Conservation (phyloP, 1,140 invertebrate genomes). For the Drosophila sp. region DNA sequence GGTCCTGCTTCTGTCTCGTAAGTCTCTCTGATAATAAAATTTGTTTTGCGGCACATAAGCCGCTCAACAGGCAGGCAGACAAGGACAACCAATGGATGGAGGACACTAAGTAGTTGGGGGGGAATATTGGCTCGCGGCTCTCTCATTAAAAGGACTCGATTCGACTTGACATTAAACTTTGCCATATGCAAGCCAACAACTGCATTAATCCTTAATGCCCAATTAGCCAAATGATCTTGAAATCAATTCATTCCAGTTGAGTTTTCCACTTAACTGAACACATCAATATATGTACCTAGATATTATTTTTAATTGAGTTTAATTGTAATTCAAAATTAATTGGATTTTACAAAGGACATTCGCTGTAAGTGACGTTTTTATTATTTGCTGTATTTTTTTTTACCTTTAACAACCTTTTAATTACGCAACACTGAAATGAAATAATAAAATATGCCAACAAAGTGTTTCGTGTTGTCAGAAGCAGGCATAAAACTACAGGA, state of each 20-base stretch:
- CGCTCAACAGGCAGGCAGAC: conserved; percentile 49
- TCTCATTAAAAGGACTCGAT: not conserved
- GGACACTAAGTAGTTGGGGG: too few relatives aligned
- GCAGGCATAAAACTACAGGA: conserved; percentile 6
- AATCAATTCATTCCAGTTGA: conserved; percentile 8
- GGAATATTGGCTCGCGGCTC: too few relatives aligned
- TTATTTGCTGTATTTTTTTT: too few relatives aligned
- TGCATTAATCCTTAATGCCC: conserved; percentile 28
- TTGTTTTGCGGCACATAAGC: conserved; percentile 64
- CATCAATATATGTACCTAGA: not conserved
- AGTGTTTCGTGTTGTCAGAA: conserved; percentile 10
- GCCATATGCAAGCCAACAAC: not conserved
- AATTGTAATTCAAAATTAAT: conserved; percentile 35
- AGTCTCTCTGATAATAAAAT: conserved; percentile 59
- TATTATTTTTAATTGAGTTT: not conserved
- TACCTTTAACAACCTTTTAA: conserved; percentile 1
- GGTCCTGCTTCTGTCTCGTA: not conserved
- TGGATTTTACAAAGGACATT: conserved; percentile 36
- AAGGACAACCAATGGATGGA: not conserved
- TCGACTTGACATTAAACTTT: not conserved
- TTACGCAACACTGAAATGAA: conserved; percentile 15
- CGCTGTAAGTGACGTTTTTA: not conserved
- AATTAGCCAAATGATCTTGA: conserved; percentile 39
- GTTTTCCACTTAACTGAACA: conserved; percentile 24
- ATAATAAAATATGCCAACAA: conserved; percentile 21